These are phyloP conservation scores for Atta colombica DNA, from an alignment of 1,140 invertebrate species.

Conservation along the genomic window DNA sequence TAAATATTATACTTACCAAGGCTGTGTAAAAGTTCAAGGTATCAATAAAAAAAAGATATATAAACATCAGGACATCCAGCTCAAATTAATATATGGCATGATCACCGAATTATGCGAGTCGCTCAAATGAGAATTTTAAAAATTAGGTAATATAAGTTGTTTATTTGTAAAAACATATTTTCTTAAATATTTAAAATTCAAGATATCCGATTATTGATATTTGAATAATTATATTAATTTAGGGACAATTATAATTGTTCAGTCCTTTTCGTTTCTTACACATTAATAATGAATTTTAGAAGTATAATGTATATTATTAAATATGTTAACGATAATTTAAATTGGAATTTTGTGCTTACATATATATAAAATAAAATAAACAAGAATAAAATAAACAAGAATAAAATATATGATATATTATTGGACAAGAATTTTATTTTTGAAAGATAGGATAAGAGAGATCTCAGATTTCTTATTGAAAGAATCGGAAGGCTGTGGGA, in stretches of 20 bases:
- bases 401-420: not conserved
- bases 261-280: not conserved
- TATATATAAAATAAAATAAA: no score
- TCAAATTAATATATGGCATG: not conserved
- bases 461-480: not conserved
- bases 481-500: not conserved
- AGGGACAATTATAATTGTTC: not conserved
- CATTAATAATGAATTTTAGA: not conserved
- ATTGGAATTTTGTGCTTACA: not conserved
- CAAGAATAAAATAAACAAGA: not conserved
- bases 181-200: not conserved
- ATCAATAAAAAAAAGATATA: conserved; percentile 22
- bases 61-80: not conserved
- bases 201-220: not conserved
- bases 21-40: conserved; percentile 70
- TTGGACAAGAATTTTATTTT: not conserved
- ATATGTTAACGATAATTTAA: conserved; percentile 9
- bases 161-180: not conserved
- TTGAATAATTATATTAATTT: not conserved
- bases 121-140: conserved; percentile 8
- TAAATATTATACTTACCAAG: conserved; percentile 52
- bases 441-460: not conserved
- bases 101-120: not conserved
- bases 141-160: not conserved
- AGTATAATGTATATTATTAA: not conserved